Evolutionary conservation across 2,113 vertebrate species (phyloP).

Genomic region (Nerophis lumbriciformis): DNA sequence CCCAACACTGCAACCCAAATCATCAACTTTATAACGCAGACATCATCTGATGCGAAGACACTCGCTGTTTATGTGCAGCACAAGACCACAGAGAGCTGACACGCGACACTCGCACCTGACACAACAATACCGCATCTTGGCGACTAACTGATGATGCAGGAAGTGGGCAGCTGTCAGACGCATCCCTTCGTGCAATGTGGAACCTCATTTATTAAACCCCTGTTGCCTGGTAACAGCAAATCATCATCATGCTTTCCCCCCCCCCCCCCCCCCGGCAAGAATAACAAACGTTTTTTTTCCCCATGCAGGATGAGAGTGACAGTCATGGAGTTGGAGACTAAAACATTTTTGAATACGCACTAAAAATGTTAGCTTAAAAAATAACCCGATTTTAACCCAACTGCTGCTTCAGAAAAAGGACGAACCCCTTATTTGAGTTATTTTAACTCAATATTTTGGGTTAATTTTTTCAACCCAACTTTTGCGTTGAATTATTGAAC

Average conservation of each 20-base stretch:
- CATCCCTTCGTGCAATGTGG: conserved; percentile 22
- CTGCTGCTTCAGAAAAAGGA: no score
- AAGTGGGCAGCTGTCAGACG: conserved; percentile 51
- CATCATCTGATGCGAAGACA: no score
- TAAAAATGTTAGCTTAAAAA: no score
- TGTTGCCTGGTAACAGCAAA: conserved; percentile 72
- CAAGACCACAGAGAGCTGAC: background rate
- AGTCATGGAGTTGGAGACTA: background rate
- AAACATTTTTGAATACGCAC: background rate
- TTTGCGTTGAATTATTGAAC: no score
- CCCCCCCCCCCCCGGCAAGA: conserved; percentile 19
- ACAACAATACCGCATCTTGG: conserved; percentile 37
- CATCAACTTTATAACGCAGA: no score
- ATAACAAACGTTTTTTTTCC: conserved; percentile 29
- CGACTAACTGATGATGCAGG: conserved; percentile 49
- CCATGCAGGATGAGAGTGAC: conserved; percentile 12
- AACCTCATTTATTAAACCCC: conserved; percentile 36
- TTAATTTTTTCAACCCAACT: no score
- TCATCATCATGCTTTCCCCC: conserved; percentile 31
- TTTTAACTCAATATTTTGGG: no score
- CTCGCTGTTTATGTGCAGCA: no score
- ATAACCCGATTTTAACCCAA: no score
- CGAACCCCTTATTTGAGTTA: no score
- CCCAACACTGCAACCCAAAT: conserved; percentile 21
- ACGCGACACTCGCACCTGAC: conserved; percentile 25